Evolutionary conservation across 2,888 invertebrate genomes (phyloP), one percentile per base, ranked within the genome.

Genomic region (Scaptomyza cyrtandrae): DNA sequence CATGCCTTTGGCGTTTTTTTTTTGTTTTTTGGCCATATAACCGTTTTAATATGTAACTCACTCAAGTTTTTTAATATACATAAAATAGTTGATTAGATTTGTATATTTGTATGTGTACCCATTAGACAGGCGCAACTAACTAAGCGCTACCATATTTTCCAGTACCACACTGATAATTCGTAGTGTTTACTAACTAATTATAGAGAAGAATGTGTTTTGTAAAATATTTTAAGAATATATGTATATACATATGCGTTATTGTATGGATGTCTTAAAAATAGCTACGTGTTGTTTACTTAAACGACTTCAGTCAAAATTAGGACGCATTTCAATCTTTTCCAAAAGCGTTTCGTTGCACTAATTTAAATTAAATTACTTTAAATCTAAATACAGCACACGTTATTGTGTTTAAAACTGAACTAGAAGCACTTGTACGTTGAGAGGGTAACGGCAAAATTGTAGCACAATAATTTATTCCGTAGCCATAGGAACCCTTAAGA

Each of bases 291-390:
- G 53, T 66, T 73, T 57, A 61, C 77, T 73, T 83, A 83, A 70
- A 70, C 62, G 70, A 83, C 69, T 75, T 84, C 84, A 88, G 86
- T 85, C 86, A 78, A 88, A 83, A 83, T 78, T 66, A 86, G 86
- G 76, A 83, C 76, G 78, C 77, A 53, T 69, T 80, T 69, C 58
- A 79, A 86, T 52, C 57, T 67, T 62, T 56, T 64, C 46, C 65
- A 75, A 70, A 86, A 84, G 84, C 76, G 84, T 83, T 78, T 79
- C 79, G 86, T 85, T 86, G 68, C 78, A 71, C 58, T 71, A 60
- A 64, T 67, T 41, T 56, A 53, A 43, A 71, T 56, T 39, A 43
- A 63, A 54, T 24, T 33, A 44, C 33, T 44, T 53, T 52, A 31
- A 63, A 76, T 72, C 64, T 80, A 79, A 75, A 82, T 76, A 87